Conservation (phyloP, 2,888 invertebrate species). For the Prostheceraeus crozeri region DNA sequence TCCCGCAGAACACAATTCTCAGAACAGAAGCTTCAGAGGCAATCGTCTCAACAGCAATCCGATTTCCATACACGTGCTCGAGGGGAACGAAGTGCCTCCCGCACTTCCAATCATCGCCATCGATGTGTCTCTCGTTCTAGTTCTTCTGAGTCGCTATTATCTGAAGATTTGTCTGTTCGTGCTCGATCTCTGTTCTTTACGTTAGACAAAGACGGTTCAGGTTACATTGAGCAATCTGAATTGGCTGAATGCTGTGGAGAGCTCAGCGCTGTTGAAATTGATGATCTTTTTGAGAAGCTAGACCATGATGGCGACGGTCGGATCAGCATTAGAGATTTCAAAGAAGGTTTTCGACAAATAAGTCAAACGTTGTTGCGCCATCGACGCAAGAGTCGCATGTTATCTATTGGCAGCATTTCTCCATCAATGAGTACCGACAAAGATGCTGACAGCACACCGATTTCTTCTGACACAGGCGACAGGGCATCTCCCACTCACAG, state of each 20-base stretch:
- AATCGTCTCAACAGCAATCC: too few species aligned
- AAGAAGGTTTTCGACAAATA: conserved; percentile 55
- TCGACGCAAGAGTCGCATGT: conserved; percentile 28
- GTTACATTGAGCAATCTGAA: conserved; percentile 58
- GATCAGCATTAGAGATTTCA: conserved; percentile 60
- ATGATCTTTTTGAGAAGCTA: conserved; percentile 59
- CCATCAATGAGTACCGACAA: too few species aligned
- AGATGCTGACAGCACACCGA: too few species aligned
- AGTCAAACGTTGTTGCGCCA: conserved; percentile 27
- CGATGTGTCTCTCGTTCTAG: conserved; percentile 25
- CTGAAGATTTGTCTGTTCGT: conserved; percentile 4
- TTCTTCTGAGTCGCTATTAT: conserved; percentile 29
- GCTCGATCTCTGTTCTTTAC: conserved; percentile 53
- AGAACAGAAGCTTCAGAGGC: too few species aligned
- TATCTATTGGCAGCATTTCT: conserved; percentile 41
- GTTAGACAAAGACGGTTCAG: conserved; percentile 58
- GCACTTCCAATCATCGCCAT: too few species aligned
- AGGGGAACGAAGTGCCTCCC: too few species aligned
- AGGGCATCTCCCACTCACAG: too few species aligned
- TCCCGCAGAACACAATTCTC: too few species aligned
- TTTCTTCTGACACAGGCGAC: too few species aligned
- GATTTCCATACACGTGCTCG: too few species aligned
- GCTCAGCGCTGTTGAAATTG: conserved; percentile 57
- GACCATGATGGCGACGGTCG: conserved; percentile 61
- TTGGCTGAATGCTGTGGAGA: conserved; percentile 57